Evolutionary conservation across 37 sponge, comb jelly and placozoan species (phyloP), one percentile per base, ranked within the genome.

Genomic region (Crambe crambe): DNA sequence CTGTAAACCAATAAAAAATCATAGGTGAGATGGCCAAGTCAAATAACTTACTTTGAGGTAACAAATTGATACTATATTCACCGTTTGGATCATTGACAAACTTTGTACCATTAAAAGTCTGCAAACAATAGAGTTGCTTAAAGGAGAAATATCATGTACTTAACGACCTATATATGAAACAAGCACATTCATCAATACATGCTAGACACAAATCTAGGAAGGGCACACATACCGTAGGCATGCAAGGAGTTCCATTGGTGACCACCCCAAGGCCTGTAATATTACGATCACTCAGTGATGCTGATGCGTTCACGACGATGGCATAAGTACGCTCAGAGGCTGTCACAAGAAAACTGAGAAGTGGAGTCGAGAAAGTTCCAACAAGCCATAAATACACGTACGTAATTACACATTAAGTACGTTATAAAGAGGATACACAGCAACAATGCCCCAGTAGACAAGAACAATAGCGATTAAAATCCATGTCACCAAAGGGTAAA

Each of bases 401-500:
- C 63, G 15, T 20, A 27, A 20, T 61, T 61, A 47, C 12, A 15
- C 12, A 60, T 26, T 25, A 26, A n/a, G n/a, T n/a, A n/a, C n/a
- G n/a, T n/a, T n/a, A n/a, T n/a, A n/a, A n/a, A 31, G 3, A 76
- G 86, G 94, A 88, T 94, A 96, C 95, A 97, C 64, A 26, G 92
- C 97, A 2, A 91, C 90, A 18, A 79, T 67, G 8, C 68, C 89
- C 77, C 86, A 97, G 80, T 89, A 97, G 18, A 47, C 62, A 47
- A 89, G 68, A 15, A 88, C 15, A 12, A 77, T n/a, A 8, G 85
- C 57, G 21, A 91, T 78, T 23, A 94, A 57, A 22, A 90, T 12
- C 87, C 84, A 94, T 17, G 97, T 92, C 39, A 97, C 44, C 12
- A 97, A 36, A 2, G 97, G 97, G 59, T 90, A 97, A 87, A 91